Evolutionary conservation across 2,113 vertebrate genomes (phyloP).

Genomic region (Ceyx melanurus): DNA sequence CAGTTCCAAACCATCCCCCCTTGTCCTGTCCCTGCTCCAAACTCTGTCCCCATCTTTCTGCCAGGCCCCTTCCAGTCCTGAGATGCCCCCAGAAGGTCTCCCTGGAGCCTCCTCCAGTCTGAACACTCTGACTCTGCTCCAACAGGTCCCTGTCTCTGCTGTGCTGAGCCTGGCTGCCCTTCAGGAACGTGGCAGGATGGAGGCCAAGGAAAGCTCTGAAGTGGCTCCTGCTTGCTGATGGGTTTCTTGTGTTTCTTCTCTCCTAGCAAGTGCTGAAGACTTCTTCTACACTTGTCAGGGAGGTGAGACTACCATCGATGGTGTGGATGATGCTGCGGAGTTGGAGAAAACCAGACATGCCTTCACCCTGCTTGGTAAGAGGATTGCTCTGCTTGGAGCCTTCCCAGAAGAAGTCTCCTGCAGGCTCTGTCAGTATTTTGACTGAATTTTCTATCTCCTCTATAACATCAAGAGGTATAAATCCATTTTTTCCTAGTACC

Average conservation of each 20-base stretch:
- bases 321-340: constrained; percentile 86
- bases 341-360: constrained; percentile 88
- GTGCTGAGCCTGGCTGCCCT: background rate
- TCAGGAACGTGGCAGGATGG: no score
- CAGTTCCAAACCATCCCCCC: no score
- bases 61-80: no score
- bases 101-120: no score
- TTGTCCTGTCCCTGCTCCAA: no score
- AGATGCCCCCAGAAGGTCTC: no score
- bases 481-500: background rate
- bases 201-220: background rate
- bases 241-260: background rate
- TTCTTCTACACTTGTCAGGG: constrained; percentile 89
- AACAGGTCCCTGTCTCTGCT: no score
- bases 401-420: background rate
- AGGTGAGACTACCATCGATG: constrained; percentile 83
- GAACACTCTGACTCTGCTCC: no score
- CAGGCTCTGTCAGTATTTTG: background rate
- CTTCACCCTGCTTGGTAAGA: constrained; percentile 88
- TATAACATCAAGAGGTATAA: background rate
- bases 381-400: background rate
- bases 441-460: background rate
- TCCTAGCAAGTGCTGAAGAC: constrained; percentile 85
- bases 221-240: background rate
- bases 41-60: no score